phyloP scores from a whole-genome alignment of 2,797 vertebrate species.

The Sebastes diploproa region DNA sequence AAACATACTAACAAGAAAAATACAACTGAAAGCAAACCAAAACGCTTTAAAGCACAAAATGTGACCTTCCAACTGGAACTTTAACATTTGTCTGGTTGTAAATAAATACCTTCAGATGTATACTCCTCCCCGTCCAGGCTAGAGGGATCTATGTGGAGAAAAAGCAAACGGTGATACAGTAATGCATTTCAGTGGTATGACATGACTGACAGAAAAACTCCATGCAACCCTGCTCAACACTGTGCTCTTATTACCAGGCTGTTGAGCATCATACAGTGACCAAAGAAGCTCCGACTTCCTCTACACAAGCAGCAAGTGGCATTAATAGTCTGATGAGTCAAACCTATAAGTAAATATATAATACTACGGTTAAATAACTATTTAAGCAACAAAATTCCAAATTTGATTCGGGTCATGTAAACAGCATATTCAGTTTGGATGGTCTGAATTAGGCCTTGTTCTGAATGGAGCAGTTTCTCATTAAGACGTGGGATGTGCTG shows the following conservation, averaged over 20 bases:
- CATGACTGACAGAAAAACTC: slow-evolving; percentile 37
- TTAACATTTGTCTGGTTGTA: slow-evolving; percentile 49
- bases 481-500: too few species aligned
- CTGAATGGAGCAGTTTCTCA: too few species aligned
- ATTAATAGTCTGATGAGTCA: not conserved
- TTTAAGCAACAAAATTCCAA: too few species aligned
- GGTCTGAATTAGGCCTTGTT: too few species aligned
- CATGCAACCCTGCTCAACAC: slow-evolving; percentile 36
- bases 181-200: slow-evolving; percentile 63
- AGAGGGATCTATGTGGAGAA: slow-evolving; percentile 83
- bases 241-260: not conserved
- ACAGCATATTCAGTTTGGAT: too few species aligned
- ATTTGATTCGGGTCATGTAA: too few species aligned
- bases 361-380: not conserved
- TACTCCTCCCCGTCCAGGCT: slow-evolving; percentile 83
- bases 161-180: slow-evolving; percentile 81
- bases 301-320: not conserved
- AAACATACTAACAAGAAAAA: slow-evolving; percentile 24
- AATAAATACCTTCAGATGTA: slow-evolving; percentile 86
- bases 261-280: not conserved
- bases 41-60: slow-evolving; percentile 50
- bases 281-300: not conserved
- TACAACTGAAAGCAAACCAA: slow-evolving; percentile 45
- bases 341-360: not conserved
- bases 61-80: slow-evolving; percentile 22